Base-by-base conservation (phyloP, 1,140 invertebrate genomes). In the Platyscapa corneri region DNA sequence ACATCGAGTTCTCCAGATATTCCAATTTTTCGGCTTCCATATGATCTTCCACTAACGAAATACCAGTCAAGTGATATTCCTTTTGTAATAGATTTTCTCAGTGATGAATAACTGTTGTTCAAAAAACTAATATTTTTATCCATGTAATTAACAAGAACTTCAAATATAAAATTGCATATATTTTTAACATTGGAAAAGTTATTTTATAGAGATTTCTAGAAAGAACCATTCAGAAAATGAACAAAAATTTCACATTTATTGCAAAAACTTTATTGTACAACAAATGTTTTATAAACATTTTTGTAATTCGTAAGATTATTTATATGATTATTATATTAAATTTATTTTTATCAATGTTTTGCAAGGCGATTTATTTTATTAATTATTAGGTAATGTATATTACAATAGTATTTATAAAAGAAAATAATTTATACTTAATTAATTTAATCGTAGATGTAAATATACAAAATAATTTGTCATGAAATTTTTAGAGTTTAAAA, bases 11-110 rank as follows among this genome's bases (percentile, higher is more conserved):
- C 90, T 83, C 85, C 90, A 23, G 88, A 92, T 7, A 88, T 94
- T 56, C 94, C 93, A 30, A 84, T 93, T 79, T 96, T 98, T 90
- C 95, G 96, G 5, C 89, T 97, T 86, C 96, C 97, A n/a, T 97
- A 96, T 90, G 97, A 98, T 93, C 89, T 97, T 8, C 97, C 97
- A 8, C 90, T 96, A 49, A 94, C 94, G 0, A 94, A 94, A 5
- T 98, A 97, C 90, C 91, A 89, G 10, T 88, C 89, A 1, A 90
- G 91, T 85, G 96, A 97, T 93, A 94, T 93, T 84, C 95, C 95
- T 5, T 96, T 95, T 90, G 91, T 93, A 46, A 89, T 84, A n/a
- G 93, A 93, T 10, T 91, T 90, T 87, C 88, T 92, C 23, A 60
- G 56, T 60, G 20, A 27, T 27, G 20, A 60, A 60, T 60, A 60